Conservation (phyloP, 2,888 invertebrate species). For the Cheilosia grossa region DNA sequence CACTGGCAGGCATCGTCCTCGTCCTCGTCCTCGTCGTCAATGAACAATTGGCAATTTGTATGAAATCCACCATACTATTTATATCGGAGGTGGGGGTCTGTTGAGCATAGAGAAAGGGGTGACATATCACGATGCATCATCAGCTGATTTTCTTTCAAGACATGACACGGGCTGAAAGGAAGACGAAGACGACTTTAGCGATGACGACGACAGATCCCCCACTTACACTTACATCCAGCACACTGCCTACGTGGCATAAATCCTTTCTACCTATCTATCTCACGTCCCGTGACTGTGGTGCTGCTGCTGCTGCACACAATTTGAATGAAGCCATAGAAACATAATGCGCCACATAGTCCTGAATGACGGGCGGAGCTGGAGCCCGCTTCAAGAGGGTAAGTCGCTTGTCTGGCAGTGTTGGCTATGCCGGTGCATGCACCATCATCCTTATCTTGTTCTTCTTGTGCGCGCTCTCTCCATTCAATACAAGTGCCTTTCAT, state of each 20-base stretch:
- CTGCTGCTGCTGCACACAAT: constrained; percentile 28
- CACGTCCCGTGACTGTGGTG: constrained; percentile 43
- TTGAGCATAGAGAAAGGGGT: constrained; percentile 22
- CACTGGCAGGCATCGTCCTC: background rate
- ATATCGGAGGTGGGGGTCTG: background rate
- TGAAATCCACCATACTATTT: constrained; percentile 43
- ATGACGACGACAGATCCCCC: constrained; percentile 14
- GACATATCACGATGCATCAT: constrained; percentile 73
- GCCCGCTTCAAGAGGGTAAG: constrained; percentile 69
- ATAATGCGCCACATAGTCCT: constrained; percentile 73
- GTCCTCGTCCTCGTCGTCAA: constrained; percentile 30
- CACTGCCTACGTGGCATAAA: constrained; percentile 74
- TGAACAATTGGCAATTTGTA: constrained; percentile 73
- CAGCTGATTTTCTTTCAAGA: constrained; percentile 71
- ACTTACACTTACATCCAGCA: constrained; percentile 27
- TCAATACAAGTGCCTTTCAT: constrained; percentile 70
- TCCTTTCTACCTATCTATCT: constrained; percentile 60
- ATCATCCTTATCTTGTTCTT: constrained; percentile 56
- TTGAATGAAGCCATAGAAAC: constrained; percentile 69
- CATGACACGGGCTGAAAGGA: constrained; percentile 55
- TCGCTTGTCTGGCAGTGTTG: constrained; percentile 62
- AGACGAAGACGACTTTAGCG: constrained; percentile 10
- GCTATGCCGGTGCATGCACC: constrained; percentile 52
- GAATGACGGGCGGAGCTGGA: constrained; percentile 55
- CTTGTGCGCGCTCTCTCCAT: constrained; percentile 42